Evolutionary conservation across 2,113 vertebrate species (phyloP).

Genomic region (Pelodiscus sinensis): DNA sequence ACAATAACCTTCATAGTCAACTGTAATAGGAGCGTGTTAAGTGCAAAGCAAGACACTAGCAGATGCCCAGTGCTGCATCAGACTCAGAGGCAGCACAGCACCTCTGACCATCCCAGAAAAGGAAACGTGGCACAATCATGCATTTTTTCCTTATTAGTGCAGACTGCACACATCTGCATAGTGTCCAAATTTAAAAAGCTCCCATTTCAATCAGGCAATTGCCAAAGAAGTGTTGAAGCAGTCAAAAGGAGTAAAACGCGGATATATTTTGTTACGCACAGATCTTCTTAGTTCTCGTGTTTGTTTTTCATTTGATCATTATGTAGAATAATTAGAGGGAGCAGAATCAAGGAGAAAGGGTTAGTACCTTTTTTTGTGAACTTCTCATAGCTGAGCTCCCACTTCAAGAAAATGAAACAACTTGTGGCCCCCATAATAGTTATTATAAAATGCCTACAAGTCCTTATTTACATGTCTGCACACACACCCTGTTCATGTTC

Average conservation of each 20-base stretch:
- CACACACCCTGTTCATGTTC: not conserved
- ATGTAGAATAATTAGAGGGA: not conserved
- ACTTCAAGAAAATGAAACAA: not conserved
- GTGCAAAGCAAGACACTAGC: conserved; percentile 27
- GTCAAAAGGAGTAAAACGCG: not conserved
- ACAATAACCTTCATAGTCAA: conserved; percentile 2
- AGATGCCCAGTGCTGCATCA: not conserved
- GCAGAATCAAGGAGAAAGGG: not conserved
- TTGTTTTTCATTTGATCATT: not conserved
- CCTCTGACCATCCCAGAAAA: not conserved
- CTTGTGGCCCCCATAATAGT: not conserved
- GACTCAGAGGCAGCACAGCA: not conserved
- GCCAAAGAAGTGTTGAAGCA: not conserved
- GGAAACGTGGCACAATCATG: accelerated
- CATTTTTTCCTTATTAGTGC: not conserved
- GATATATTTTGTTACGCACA: not conserved
- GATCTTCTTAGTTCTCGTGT: not conserved
- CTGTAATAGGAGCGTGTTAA: not conserved
- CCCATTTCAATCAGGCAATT: not conserved
- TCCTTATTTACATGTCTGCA: not conserved
- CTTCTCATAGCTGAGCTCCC: not conserved
- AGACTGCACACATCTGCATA: not conserved
- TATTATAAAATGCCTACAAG: not conserved
- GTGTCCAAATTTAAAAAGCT: not conserved
- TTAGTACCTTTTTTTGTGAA: not conserved